A percentile compares a stretch with the other conserved stretches of the same genome.
phyloP scores from a whole-genome alignment of 2,888 invertebrate species.

The Sclerodermus sp. region DNA sequence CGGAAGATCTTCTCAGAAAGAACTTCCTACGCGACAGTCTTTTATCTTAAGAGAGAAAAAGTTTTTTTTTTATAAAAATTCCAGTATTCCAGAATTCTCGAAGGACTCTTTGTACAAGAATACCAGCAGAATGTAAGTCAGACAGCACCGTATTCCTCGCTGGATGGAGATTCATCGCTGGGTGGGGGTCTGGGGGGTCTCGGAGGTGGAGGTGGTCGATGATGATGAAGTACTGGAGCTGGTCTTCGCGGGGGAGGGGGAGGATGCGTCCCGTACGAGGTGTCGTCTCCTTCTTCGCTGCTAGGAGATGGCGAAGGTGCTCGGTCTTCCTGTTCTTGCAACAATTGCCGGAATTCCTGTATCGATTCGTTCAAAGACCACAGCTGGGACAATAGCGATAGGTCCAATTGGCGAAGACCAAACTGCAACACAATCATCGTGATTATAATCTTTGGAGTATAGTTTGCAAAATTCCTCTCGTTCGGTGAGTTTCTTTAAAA shows the following conservation, averaged over 20 bases:
- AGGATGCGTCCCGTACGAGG: conserved; percentile 57
- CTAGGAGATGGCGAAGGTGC: conserved; percentile 61
- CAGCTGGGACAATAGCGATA: conserved; percentile 85
- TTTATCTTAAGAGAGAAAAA: too few relatives aligned
- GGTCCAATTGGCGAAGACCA: conserved; percentile 83
- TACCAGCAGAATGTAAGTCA: conserved; percentile 27
- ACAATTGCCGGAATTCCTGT: conserved; percentile 79
- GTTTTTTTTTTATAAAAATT: too few relatives aligned
- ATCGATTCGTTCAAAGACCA: conserved; percentile 92
- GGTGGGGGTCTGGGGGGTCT: conserved; percentile 48
- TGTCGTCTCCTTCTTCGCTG: conserved; percentile 59
- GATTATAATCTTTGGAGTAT: too few relatives aligned
- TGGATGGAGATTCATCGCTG: conserved; percentile 55
- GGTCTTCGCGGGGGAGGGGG: conserved; percentile 58
- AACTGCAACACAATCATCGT: conserved; percentile 65
- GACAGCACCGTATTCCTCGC: conserved; percentile 55
- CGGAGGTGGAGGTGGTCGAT: conserved; percentile 44
- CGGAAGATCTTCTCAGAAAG: too few relatives aligned
- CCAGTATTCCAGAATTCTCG: too few relatives aligned
- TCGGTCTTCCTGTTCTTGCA: conserved; percentile 62
- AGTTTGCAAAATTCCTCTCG: too few relatives aligned
- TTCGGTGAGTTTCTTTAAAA: too few relatives aligned
- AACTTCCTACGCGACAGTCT: too few relatives aligned
- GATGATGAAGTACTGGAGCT: conserved; percentile 41
- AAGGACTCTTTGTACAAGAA: too few relatives aligned